Base-by-base conservation (phyloP, 1,140 invertebrate species). In the Pomacea maculata region DNA sequence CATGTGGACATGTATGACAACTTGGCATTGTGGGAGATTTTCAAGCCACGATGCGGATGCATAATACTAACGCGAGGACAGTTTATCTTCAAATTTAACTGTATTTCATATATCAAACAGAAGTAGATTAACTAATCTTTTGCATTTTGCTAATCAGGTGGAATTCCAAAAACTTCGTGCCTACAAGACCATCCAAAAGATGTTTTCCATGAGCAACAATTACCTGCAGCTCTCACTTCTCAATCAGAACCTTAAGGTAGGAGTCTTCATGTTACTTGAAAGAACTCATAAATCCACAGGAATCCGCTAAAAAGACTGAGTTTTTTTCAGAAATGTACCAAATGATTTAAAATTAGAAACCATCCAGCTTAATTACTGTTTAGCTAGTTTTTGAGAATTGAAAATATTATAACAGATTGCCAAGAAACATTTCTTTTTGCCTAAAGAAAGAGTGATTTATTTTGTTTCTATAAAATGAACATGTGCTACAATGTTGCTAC, bases 131-230 rank as follows among this genome's bases (percentile, higher is more conserved):
- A 6, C 34, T 45, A 45, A 45, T 6, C 2, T 45, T 70, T 6
- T 5, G 12, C 12, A 6, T 17, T 2, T 70, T 70, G 52, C 57
- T 78, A 14, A 11, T n/a, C 67, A 78, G 76, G 67, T 78, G 52
- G 0, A 52, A 12, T 78, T 70, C 54, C 29, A 71, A 5, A 19
- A 54, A 9, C 29, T 78, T 14, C 54, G 19, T 4, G 77, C 52
- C 77, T 52, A 19, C 65, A 70, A 71, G 61, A 7, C 15, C 15
- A 65, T 78, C n/a, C 14, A 34, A 29, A 64, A 78, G 77, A 78
- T 78, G 77, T 78, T 70, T 54, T 78, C 77, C 15, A 34, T 54
- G 45, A 78, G 77, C 25, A 71, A 78, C 67, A 78, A 54, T 29
- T 78, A 34, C n/a, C 77, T 78, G 11, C 77, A 78, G 67, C 52